phyloP scores from a whole-genome alignment of 2,113 vertebrate species.

The Etheostoma spectabile region DNA sequence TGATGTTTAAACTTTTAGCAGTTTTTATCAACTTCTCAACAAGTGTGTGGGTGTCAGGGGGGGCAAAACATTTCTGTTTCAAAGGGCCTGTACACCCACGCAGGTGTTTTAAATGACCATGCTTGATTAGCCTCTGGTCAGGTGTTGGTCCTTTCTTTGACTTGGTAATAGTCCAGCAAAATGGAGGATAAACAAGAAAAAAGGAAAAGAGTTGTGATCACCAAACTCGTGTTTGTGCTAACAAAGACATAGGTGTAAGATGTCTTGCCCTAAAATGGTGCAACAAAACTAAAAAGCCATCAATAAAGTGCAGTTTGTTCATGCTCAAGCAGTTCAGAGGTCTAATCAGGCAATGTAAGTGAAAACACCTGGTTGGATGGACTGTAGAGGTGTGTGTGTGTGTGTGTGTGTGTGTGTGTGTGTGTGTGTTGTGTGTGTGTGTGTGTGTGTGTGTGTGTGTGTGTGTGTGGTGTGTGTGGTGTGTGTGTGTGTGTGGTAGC shows the following conservation, averaged over 20 bases:
- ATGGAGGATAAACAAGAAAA: background rate
- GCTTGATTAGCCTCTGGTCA: background rate
- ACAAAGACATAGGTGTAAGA: background rate
- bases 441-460: background rate
- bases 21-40: background rate
- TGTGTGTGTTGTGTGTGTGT: background rate
- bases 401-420: background rate
- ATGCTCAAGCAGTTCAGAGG: background rate
- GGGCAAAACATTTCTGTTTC: background rate
- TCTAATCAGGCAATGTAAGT: background rate
- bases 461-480: background rate
- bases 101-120: background rate
- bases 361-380: background rate
- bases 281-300: too few relatives aligned
- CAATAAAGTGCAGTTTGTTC: background rate
- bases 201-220: background rate
- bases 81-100: background rate
- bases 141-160: too few relatives aligned
- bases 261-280: background rate
- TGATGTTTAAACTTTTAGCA: too few relatives aligned
- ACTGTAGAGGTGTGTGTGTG: background rate
- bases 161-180: background rate
- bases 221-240: background rate
- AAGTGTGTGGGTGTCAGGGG: background rate
- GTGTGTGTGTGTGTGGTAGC: background rate